Evolutionary conservation across 2,888 invertebrate genomes (phyloP), one percentile per base, ranked within the genome.

Genomic region (Chesias legatella): DNA sequence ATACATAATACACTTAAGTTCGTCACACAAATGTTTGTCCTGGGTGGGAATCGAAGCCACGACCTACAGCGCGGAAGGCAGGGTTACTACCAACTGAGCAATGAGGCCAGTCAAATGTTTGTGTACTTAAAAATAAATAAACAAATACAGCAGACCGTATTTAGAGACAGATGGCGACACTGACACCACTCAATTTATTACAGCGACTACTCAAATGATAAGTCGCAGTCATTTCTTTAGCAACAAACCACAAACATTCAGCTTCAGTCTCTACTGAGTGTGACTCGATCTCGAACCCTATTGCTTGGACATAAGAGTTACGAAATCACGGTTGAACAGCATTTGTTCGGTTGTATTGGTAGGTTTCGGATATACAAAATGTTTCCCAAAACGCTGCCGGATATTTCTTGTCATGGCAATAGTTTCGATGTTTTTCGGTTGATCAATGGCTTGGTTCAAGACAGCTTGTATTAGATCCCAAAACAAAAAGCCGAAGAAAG

Each of bases 181-280:
- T 45, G 60, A 60, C 64, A 52, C 24, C 46, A 31, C 49, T 37
- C 38, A 56, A 63, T 65, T 65, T 63, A 64, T 64, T 55, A 58
- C 55, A 33, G n/a, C n/a, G n/a, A 43, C 43, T 33, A 27, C 38
- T 48, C 39, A 50, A 51, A 67, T 67, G 64, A 67, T 63, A 67
- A 67, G 66, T 67, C 54, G 64, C 48, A 43, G 42, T 57, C 43
- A 59, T 67, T 66, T 66, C 66, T 66, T 67, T 56, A 48, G 53
- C 52, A 44, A 45, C 33, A 51, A 10, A 45, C 26, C 20, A 40
- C 58, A 33, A 56, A 40, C 33, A 24, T 40, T 33, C 6, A 10
- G 22, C 10, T 17, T 25, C 30, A 32, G n/a, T 27, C 24, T 10
- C 21, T 5, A 26, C 6, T 1, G 28, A n/a, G 1, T 9, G 10